Percentiles rank a stretch among this genome's conserved stretches.
These are phyloP conservation scores for Caenorhabditis panamensis DNA, from an alignment of 2,888 invertebrate genomes.

Conservation along the genomic window DNA sequence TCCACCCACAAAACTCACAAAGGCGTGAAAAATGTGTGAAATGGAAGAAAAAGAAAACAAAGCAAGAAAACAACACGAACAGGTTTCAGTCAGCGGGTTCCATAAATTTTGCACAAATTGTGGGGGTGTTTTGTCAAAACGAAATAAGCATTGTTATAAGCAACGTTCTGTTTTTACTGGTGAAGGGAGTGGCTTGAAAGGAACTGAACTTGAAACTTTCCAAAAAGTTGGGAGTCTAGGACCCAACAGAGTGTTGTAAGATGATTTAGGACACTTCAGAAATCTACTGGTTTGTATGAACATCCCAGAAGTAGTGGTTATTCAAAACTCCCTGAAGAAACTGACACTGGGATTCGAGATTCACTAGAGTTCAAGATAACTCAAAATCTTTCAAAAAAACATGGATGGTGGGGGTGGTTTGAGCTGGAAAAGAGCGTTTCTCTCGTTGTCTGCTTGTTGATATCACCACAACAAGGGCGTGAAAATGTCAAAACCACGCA, in stretches of 20 bases:
- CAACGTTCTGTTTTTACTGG: slow-evolving; percentile 22
- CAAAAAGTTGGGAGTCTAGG: not conserved
- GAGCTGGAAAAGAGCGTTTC: slow-evolving; percentile 41
- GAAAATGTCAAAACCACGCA: slow-evolving; percentile 62
- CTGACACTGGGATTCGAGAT: no score
- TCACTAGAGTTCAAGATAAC: no score
- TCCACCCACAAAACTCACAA: not conserved
- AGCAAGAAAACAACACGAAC: slow-evolving; percentile 6
- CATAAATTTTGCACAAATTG: slow-evolving; percentile 50
- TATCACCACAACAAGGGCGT: slow-evolving; percentile 67
- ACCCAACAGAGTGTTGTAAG: not conserved
- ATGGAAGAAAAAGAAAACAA: slow-evolving; percentile 15
- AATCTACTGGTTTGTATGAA: not conserved
- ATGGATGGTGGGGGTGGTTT: slow-evolving; percentile 42
- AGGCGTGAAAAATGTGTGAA: not conserved
- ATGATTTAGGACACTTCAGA: not conserved
- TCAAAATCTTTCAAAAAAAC: not conserved
- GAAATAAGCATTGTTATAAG: slow-evolving; percentile 40
- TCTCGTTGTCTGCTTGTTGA: slow-evolving; percentile 56
- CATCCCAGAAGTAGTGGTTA: not conserved
- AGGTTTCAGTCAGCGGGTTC: slow-evolving; percentile 2
- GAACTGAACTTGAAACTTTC: slow-evolving; percentile 17
- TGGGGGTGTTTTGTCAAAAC: slow-evolving; percentile 34
- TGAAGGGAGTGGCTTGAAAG: slow-evolving; percentile 6
- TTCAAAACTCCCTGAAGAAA: no score